Percentiles rank a stretch among this genome's conserved stretches.
phyloP scores from a whole-genome alignment of 2,797 vertebrate genomes.

The Antrozous pallidus region DNA sequence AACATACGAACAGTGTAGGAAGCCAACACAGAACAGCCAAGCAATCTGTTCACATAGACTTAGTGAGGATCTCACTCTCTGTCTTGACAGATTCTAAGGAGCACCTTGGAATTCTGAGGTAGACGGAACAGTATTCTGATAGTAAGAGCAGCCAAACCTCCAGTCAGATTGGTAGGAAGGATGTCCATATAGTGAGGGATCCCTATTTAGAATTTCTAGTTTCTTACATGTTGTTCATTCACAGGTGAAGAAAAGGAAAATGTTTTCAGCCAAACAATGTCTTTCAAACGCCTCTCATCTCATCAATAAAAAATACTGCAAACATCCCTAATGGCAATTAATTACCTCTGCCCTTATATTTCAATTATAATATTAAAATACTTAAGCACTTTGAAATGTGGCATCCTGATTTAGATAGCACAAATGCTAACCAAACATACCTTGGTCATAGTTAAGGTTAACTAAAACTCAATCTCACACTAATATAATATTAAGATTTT shows the following conservation, averaged over 20 bases:
- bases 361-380: not conserved
- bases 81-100: not conserved
- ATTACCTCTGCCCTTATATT: not conserved
- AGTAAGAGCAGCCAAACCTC: not conserved
- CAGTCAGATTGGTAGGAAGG: not conserved
- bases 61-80: not conserved
- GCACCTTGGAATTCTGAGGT: not conserved
- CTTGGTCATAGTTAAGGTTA: not conserved
- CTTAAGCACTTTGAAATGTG: not conserved
- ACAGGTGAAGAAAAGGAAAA: not conserved
- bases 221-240: not conserved
- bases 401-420: not conserved
- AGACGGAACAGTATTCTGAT: not conserved
- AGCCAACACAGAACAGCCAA: not conserved
- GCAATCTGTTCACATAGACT: not conserved
- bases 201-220: not conserved
- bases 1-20: conserved; percentile 30
- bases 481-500: not conserved
- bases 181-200: not conserved
- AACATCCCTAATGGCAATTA: not conserved
- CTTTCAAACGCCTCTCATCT: not conserved
- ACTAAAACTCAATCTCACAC: not conserved
- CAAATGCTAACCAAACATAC: not conserved
- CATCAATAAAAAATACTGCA: not conserved
- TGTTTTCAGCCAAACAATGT: not conserved